Evolutionary conservation across 2,797 vertebrate genomes (phyloP).

Genomic region (Chiroxiphia lanceolata): DNA sequence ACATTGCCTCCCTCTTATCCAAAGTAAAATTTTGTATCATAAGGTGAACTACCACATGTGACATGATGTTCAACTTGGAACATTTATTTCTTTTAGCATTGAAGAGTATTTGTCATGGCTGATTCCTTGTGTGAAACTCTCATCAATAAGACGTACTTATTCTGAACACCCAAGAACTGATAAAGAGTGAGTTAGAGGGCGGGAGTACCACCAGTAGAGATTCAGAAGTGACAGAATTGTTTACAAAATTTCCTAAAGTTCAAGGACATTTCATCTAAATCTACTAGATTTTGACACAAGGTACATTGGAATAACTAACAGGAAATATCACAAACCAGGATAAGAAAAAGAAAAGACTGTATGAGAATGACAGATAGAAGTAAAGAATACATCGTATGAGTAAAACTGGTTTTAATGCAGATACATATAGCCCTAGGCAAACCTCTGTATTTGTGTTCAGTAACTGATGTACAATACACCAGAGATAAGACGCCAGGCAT

Average conservation of each 20-base stretch:
- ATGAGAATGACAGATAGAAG: background rate
- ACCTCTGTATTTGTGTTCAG: background rate
- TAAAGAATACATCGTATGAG: background rate
- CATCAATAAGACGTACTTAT: background rate
- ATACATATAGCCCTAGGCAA: background rate
- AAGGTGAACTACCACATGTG: background rate
- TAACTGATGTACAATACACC: background rate
- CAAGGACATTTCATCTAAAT: background rate
- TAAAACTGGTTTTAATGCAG: background rate
- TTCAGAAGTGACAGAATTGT: background rate
- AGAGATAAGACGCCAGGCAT: background rate
- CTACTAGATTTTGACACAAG: background rate
- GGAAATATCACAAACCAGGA: background rate
- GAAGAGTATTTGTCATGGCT: background rate
- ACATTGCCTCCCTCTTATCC: accelerated
- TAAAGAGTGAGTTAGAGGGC: background rate
- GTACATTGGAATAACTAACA: background rate
- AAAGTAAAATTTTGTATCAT: background rate
- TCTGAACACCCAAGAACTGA: background rate
- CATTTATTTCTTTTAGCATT: background rate
- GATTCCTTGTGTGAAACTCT: background rate
- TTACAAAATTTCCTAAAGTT: background rate
- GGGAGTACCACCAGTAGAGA: background rate
- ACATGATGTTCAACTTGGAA: background rate
- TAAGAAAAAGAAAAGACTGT: background rate